These are phyloP conservation scores for Silurus glanis DNA, from an alignment of 2,113 vertebrate species.

Conservation along the genomic window DNA sequence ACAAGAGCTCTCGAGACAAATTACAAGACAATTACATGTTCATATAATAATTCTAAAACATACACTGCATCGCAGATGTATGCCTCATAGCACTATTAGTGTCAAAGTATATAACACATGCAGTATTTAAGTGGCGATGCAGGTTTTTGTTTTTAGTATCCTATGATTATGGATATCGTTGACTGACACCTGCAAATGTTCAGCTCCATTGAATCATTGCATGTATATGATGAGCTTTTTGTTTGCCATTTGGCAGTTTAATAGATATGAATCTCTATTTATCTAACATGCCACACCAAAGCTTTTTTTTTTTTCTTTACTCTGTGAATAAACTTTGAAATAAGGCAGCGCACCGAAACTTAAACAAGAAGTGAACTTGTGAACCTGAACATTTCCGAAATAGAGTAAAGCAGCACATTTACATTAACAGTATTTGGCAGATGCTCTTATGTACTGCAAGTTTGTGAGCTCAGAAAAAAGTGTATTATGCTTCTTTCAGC, in stretches of 20 bases:
- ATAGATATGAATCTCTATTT: conserved; percentile 39
- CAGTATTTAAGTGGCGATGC: not conserved
- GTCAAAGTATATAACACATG: not conserved
- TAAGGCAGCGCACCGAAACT: conserved; percentile 5
- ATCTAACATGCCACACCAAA: conserved; percentile 27
- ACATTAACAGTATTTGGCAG: conserved; percentile 1
- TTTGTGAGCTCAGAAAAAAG: not conserved
- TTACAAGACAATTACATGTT: not conserved
- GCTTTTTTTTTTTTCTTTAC: conserved; percentile 6
- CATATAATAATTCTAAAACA: not conserved
- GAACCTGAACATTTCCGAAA: conserved; percentile 26
- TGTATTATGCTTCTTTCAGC: not conserved
- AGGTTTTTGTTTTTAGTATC: not conserved
- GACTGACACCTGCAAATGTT: conserved; percentile 2
- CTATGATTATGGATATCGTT: not conserved
- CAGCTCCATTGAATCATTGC: not conserved
- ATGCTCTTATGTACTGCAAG: not conserved
- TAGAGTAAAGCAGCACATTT: conserved; percentile 23
- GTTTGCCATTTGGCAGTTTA: conserved; percentile 8
- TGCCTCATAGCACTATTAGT: not conserved
- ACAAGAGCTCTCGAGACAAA: not conserved
- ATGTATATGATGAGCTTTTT: not conserved
- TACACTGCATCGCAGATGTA: not conserved
- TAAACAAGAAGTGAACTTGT: conserved; percentile 19
- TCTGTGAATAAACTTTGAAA: conserved; percentile 15